phyloP scores from a whole-genome alignment of 1,140 invertebrate species.

The Leptopilina boulardi region DNA sequence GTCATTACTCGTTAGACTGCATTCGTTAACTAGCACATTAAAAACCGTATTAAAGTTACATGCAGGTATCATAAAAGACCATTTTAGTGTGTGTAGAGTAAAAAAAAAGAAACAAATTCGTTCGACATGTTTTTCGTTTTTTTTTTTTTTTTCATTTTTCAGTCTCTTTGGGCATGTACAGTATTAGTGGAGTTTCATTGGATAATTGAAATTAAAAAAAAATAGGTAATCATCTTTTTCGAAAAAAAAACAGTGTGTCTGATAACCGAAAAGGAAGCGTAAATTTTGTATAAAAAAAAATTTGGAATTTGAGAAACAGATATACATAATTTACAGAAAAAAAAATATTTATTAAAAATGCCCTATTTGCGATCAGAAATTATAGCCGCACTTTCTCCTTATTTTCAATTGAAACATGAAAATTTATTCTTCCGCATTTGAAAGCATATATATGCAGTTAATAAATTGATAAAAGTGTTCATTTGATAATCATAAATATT shows the following conservation, averaged over 20 bases:
- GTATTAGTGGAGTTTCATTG: constrained; percentile 22
- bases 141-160: background rate
- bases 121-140: background rate
- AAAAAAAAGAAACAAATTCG: background rate
- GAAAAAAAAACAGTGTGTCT: background rate
- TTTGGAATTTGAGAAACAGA: too few relatives aligned
- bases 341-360: background rate
- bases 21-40: constrained; percentile 30
- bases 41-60: constrained; percentile 22
- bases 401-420: background rate
- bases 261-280: background rate
- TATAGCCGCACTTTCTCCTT: background rate
- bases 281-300: too few relatives aligned
- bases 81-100: constrained; percentile 7
- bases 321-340: background rate
- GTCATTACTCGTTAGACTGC: constrained; percentile 26
- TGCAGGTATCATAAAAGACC: constrained; percentile 8
- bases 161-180: constrained; percentile 32
- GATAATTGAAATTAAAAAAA: background rate
- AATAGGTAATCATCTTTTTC: background rate
- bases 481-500: background rate
- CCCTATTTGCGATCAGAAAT: background rate
- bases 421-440: background rate
- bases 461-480: background rate
- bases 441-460: background rate